Evolutionary conservation across 1,140 invertebrate genomes (phyloP), one percentile per base, ranked within the genome.

Genomic region (Steinernema khuongi): DNA sequence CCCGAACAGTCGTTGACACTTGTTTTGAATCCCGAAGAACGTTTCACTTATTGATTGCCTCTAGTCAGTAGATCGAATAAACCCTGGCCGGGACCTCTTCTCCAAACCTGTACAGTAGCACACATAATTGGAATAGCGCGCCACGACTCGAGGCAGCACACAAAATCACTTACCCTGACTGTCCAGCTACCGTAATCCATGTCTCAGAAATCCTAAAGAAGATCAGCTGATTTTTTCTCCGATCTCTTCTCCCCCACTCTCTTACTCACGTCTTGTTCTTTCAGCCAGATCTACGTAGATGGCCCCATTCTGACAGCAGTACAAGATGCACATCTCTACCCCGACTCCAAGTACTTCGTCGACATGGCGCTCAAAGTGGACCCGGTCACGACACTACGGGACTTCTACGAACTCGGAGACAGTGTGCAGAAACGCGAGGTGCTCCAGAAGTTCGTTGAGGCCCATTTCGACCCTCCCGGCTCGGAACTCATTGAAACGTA

Each of bases 341-440:
- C 87, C 1, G 93, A 95, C 81, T 93, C 92, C 1, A 95, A 95
- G 87, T 91, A 91, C 0, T 94, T 94, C 85, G 93, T 95, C 18
- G 93, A 94, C 82, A 90, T 93, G 89, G 91, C 91, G 80, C 88
- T 93, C 81, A 89, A 90, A 78, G 81, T 70, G 30, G 82, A 83
- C 74, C 82, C 77, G 83, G 82, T 83, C 18, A 75, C 74, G 43
- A 83, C 80, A 31, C 71, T 81, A 29, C 70, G 70, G 43, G 74
- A 83, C 43, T 85, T 83, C 36, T 93, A 67, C 87, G 88, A 17
- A 89, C 89, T 85, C 2, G 81, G 81, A 17, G 82, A 84, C 2
- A 0, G 69, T 29, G 75, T 67, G 11, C 7, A 26, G 26, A 60
- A 60, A 22, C 50, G 50, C 14, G 50, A 60, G 26, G 26, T 26